Conservation (phyloP, 2,888 invertebrate genomes). For the Atrina japonica region DNA sequence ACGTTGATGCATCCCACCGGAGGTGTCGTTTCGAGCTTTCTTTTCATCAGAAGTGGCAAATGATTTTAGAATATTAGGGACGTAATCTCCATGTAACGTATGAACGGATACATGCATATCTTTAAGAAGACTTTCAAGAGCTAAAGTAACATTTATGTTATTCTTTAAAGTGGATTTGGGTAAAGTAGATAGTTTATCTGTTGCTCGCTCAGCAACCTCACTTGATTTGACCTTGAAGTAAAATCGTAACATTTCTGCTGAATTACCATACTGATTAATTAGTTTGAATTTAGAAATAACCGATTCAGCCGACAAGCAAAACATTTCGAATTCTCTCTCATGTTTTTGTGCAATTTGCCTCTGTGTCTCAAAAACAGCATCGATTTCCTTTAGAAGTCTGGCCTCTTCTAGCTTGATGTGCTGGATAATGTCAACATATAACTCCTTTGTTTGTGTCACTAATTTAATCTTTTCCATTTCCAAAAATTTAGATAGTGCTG, state of each 20-base stretch:
- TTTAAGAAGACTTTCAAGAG: no score
- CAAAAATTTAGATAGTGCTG: background rate
- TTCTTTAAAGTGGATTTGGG: no score
- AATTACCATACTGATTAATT: slow-evolving; percentile 11
- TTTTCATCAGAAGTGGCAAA: no score
- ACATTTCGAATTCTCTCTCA: background rate
- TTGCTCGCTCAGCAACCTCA: background rate
- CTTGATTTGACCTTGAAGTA: slow-evolving; percentile 7
- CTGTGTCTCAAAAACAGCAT: slow-evolving; percentile 2
- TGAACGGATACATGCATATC: no score
- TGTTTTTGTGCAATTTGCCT: background rate
- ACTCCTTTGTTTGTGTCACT: background rate
- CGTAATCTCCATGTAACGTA: no score
- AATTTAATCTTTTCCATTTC: background rate
- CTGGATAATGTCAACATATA: background rate
- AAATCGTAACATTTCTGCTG: slow-evolving; percentile 7
- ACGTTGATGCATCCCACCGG: no score
- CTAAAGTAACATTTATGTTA: no score
- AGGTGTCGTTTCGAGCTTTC: no score
- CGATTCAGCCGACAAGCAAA: slow-evolving; percentile 10
- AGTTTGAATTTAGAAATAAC: slow-evolving; percentile 12
- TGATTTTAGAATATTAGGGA: no score
- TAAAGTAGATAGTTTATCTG: no score
- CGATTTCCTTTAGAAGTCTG: background rate
- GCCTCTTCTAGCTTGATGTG: background rate